These are phyloP conservation scores for Stenchaetothrips biformis DNA, from an alignment of 2,888 invertebrate species.

Conservation along the genomic window DNA sequence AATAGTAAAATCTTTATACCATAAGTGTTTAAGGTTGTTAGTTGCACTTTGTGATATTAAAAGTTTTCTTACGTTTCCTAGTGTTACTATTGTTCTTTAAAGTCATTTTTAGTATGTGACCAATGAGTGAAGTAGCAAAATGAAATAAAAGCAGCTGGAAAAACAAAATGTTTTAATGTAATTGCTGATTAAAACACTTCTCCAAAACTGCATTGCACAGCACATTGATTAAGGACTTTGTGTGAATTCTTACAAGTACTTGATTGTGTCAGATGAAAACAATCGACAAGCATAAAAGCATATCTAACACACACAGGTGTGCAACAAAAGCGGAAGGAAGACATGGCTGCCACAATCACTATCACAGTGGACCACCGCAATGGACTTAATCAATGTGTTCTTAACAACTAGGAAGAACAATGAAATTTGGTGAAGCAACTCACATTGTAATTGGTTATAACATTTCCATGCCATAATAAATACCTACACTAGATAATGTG, in stretches of 20 bases:
- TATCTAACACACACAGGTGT: background rate
- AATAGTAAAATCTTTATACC: background rate
- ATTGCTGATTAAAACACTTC: background rate
- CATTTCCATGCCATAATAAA: background rate
- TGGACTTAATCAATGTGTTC: background rate
- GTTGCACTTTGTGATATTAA: background rate
- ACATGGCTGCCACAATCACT: slow-evolving; percentile 14
- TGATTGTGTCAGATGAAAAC: slow-evolving; percentile 8
- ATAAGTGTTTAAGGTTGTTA: background rate
- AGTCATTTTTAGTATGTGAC: background rate
- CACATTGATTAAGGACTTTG: slow-evolving; percentile 13
- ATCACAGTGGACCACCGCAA: slow-evolving; percentile 17
- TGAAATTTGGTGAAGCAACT: background rate
- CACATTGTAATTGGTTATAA: background rate
- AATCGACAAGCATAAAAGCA: slow-evolving; percentile 3
- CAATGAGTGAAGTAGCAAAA: background rate
- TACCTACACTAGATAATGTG: background rate
- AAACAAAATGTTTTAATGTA: slow-evolving; percentile 15
- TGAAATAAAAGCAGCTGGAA: background rate
- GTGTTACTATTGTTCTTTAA: background rate
- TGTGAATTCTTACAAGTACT: slow-evolving; percentile 20
- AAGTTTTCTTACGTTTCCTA: background rate
- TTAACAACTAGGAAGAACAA: background rate
- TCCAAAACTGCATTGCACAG: background rate
- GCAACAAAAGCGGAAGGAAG: background rate